Percentiles rank a stretch among this genome's conserved stretches.
phyloP scores from a whole-genome alignment of 2,797 vertebrate genomes.

The Eremophila alpestris region DNA sequence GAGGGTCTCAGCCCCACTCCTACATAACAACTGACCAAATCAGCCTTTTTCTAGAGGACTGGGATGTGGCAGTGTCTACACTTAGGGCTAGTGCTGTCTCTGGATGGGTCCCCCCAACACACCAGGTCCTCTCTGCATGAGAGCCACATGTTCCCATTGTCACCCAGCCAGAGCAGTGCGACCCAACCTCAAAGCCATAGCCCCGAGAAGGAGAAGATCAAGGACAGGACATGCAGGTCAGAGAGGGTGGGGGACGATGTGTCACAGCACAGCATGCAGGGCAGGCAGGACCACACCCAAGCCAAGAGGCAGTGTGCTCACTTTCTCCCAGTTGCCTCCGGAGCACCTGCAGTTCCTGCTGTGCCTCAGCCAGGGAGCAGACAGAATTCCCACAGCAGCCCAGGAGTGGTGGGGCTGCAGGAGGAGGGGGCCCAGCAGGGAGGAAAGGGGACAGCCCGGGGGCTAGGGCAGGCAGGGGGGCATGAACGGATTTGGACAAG shows the following conservation, averaged over 20 bases:
- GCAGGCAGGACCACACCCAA: background rate
- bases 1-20: background rate
- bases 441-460: conserved; percentile 60
- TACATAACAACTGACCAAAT: background rate
- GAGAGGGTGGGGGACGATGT: background rate
- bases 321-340: conserved; percentile 88
- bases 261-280: background rate
- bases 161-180: background rate
- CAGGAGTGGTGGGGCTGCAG: conserved; percentile 43
- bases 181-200: background rate
- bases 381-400: conserved; percentile 69
- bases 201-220: background rate
- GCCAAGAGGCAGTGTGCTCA: conserved; percentile 59
- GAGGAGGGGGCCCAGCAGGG: conserved; percentile 54
- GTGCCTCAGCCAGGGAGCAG: conserved; percentile 88
- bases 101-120: background rate
- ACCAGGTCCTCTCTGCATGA: background rate
- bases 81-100: background rate
- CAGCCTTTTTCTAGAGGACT: background rate
- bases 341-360: conserved; percentile 92
- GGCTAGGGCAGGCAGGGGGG: conserved; percentile 62
- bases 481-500: conserved; percentile 68
- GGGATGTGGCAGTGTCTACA: background rate
- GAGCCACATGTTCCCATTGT: fast-evolving
- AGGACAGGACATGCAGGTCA: background rate